phyloP scores from a whole-genome alignment of 2,113 vertebrate genomes.

The Condylura cristata region DNA sequence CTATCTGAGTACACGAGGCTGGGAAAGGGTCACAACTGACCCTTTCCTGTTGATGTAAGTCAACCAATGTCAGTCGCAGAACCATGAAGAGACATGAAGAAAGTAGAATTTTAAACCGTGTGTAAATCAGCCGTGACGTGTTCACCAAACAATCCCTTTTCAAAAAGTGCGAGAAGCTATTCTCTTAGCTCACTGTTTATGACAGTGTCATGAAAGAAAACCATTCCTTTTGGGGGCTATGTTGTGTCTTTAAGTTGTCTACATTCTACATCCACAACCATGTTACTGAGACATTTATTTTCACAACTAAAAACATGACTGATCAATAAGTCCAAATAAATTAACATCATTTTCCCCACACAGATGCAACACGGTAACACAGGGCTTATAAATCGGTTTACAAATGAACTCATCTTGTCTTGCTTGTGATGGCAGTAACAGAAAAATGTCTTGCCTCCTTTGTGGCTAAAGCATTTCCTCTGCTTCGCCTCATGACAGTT shows the following conservation, averaged over 20 bases:
- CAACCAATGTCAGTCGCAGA: not conserved
- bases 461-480: not conserved
- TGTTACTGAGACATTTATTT: constrained; percentile 1
- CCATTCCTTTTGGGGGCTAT: not conserved
- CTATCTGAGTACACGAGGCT: constrained; percentile 61
- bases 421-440: not conserved
- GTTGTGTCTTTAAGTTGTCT: not conserved
- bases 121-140: not conserved
- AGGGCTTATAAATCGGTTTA: constrained; percentile 56
- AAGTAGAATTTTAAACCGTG: not conserved
- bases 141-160: constrained; percentile 17
- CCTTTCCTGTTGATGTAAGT: not conserved
- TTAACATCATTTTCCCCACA: constrained; percentile 49
- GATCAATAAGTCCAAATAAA: constrained; percentile 12
- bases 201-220: constrained; percentile 46
- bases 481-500: constrained; percentile 19
- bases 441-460: constrained; percentile 35
- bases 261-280: not conserved
- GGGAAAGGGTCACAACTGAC: too few relatives aligned
- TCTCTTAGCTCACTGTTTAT: not conserved
- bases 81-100: not conserved
- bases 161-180: not conserved
- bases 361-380: constrained; percentile 50
- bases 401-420: not conserved
- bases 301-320: constrained; percentile 7